phyloP scores from a whole-genome alignment of 2,797 vertebrate genomes.

The Lutjanus campechanus region DNA sequence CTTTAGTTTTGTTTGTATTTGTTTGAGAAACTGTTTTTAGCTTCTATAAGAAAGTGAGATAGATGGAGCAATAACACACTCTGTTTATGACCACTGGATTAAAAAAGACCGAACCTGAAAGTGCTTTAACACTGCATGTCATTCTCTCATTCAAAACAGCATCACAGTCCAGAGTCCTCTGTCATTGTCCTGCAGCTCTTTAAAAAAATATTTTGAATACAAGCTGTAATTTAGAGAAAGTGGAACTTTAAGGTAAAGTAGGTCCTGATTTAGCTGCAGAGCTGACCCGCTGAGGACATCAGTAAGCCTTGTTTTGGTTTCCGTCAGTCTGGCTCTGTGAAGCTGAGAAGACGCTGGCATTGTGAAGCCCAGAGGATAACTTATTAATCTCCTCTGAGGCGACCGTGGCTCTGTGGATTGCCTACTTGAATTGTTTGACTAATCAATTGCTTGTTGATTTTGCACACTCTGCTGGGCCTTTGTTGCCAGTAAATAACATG shows the following conservation, averaged over 20 bases:
- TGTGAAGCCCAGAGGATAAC: constrained; percentile 46
- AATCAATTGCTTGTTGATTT: constrained; percentile 74
- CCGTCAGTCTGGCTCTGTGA: constrained; percentile 53
- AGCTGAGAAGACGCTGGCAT: constrained; percentile 50
- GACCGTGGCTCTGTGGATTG: constrained; percentile 50
- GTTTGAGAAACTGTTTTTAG: constrained; percentile 61
- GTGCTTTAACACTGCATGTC: background rate
- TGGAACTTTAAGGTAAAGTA: constrained; percentile 42
- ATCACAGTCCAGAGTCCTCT: background rate
- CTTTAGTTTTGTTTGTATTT: constrained; percentile 26
- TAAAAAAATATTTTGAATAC: constrained; percentile 3
- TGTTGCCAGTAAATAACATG: constrained; percentile 43
- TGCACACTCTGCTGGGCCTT: constrained; percentile 39
- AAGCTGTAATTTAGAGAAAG: constrained; percentile 43
- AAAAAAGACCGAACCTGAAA: constrained; percentile 13
- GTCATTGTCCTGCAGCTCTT: background rate
- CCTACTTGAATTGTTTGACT: constrained; percentile 68
- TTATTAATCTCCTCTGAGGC: constrained; percentile 65
- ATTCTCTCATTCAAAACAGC: constrained; percentile 7
- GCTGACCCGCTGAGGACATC: constrained; percentile 48
- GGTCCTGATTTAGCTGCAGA: constrained; percentile 54
- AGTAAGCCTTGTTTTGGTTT: constrained; percentile 60
- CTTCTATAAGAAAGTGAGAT: constrained; percentile 10
- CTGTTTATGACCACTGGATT: constrained; percentile 10
- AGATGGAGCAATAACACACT: constrained; percentile 24